These are phyloP conservation scores for Melipona beecheii DNA, from an alignment of 2,888 invertebrate species.

Conservation along the genomic window DNA sequence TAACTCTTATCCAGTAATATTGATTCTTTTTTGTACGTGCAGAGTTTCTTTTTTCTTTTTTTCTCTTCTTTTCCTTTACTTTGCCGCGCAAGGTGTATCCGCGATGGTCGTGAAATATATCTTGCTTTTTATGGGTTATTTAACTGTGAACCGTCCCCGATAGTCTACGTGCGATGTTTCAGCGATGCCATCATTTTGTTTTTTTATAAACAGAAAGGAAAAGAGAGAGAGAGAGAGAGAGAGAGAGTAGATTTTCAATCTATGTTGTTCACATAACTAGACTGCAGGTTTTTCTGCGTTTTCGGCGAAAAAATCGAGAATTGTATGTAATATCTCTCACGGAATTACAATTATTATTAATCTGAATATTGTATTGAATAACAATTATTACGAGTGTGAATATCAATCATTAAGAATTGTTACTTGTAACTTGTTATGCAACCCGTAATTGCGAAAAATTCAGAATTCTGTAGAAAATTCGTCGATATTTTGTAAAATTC, in stretches of 20 bases:
- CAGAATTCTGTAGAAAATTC: too few relatives aligned
- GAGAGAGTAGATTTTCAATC: neutral
- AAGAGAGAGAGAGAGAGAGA: neutral
- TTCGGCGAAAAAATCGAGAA: neutral
- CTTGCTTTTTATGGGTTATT: constrained; percentile 11
- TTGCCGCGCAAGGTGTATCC: neutral
- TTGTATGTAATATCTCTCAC: too few relatives aligned
- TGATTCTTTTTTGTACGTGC: neutral
- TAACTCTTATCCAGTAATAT: constrained; percentile 17
- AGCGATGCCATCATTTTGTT: neutral
- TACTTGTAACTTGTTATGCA: too few relatives aligned
- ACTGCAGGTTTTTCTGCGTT: too few relatives aligned
- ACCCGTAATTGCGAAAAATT: too few relatives aligned
- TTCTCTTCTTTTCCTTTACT: neutral
- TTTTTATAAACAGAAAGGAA: neutral
- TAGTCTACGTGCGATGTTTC: constrained; percentile 2
- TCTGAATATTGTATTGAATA: too few relatives aligned
- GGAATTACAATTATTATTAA: too few relatives aligned
- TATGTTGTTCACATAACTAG: neutral
- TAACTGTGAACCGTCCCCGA: neutral
- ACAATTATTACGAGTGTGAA: too few relatives aligned
- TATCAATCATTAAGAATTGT: too few relatives aligned
- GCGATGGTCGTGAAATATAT: constrained; percentile 18
- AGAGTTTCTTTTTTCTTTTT: neutral
- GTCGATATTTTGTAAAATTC: too few relatives aligned